Evolutionary conservation across 2,888 invertebrate genomes (phyloP).

Genomic region (Girardia tigrina): DNA sequence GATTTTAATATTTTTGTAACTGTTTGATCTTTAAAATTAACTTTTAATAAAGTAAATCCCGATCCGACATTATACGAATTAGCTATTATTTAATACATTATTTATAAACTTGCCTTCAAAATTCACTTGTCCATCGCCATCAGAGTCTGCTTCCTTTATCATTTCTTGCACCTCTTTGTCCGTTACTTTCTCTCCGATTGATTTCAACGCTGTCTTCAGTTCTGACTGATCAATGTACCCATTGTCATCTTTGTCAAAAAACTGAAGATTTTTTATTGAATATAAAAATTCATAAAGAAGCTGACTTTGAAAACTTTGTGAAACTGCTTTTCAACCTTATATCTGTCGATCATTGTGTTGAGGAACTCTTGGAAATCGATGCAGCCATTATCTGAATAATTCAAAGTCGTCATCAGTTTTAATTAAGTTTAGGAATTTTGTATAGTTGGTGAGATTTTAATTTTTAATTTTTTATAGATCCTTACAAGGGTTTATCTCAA

Average conservation of each 20-base stretch:
- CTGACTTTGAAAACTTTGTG: conserved; percentile 9
- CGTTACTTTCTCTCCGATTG: not conserved
- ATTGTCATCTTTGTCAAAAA: conserved; percentile 18
- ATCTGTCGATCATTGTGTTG: conserved; percentile 9
- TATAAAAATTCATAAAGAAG: not conserved
- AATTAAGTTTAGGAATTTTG: no score
- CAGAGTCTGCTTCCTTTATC: not conserved
- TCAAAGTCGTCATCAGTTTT: not conserved
- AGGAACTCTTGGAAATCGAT: not conserved
- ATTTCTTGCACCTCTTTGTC: conserved; percentile 13
- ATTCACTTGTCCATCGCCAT: conserved; percentile 11
- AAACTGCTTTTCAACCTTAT: conserved; percentile 3
- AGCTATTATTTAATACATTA: no score
- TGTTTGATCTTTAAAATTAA: no score
- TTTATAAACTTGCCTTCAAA: not conserved
- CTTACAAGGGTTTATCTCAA: no score
- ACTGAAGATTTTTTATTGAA: not conserved
- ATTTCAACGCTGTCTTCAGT: not conserved
- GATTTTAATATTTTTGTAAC: no score
- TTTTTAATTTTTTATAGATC: no score
- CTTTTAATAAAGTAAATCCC: no score
- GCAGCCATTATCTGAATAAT: not conserved
- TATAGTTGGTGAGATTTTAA: no score
- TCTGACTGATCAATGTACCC: conserved; percentile 1
- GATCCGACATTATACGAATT: no score